Evolutionary conservation across 2,113 vertebrate species (phyloP).

Genomic region (Oncorhynchus tshawytscha): DNA sequence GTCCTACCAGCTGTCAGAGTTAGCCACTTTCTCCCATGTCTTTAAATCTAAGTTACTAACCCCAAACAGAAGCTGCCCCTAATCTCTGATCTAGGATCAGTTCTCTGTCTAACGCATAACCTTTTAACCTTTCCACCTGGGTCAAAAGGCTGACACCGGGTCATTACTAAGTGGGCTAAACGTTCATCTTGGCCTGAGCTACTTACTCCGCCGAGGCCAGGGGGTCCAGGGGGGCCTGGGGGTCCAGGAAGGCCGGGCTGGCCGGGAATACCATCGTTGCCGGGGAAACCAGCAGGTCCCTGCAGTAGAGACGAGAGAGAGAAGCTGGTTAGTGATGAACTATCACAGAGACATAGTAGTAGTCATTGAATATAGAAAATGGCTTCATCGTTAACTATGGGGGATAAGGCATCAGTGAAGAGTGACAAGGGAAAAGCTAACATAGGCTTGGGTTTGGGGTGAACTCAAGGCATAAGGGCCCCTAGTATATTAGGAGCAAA

Average conservation of each 20-base stretch:
- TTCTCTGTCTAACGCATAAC: neutral
- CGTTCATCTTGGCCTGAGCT: neutral
- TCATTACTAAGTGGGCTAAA: too few species aligned
- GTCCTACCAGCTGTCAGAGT: too few species aligned
- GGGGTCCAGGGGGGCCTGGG: conserved; percentile 87
- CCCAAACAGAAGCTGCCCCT: neutral
- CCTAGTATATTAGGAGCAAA: neutral
- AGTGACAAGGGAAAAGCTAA: too few species aligned
- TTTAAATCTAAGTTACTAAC: neutral
- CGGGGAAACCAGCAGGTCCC: conserved; percentile 83
- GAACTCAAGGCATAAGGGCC: neutral
- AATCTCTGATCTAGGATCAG: neutral
- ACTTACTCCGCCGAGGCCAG: conserved; percentile 96
- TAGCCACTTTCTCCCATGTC: neutral
- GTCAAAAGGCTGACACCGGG: neutral
- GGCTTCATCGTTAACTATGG: neutral
- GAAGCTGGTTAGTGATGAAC: neutral
- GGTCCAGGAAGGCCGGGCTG: conserved; percentile 84
- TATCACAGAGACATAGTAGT: too few species aligned
- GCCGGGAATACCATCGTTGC: conserved; percentile 88
- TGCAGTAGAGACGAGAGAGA: conserved; percentile 37
- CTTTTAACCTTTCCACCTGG: neutral
- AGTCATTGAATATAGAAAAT: neutral
- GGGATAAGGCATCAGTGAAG: neutral
- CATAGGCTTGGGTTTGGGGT: neutral